Evolutionary conservation across 2,888 invertebrate species (phyloP).

Genomic region (Cryptocephalus primarius): DNA sequence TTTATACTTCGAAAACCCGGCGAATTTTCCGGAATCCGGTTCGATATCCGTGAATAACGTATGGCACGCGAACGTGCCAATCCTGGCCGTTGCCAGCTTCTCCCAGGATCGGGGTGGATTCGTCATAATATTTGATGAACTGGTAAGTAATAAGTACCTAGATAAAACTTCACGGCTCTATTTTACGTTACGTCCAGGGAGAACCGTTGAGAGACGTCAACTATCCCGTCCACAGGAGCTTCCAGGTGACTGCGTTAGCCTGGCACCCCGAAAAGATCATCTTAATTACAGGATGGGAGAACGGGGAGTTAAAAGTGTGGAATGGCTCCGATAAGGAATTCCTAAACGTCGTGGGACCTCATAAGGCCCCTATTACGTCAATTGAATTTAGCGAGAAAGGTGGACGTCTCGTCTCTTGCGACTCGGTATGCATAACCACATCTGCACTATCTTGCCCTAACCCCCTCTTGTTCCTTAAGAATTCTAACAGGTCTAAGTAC

Average conservation of each 20-base stretch:
- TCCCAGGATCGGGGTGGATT: conserved; percentile 83
- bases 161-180: not conserved
- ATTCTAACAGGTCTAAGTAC: too few relatives aligned
- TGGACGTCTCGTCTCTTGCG: conserved; percentile 75
- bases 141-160: conserved; percentile 42
- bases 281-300: conserved; percentile 85
- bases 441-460: too few relatives aligned
- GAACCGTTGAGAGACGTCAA: conserved; percentile 64
- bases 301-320: conserved; percentile 81
- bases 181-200: conserved; percentile 43
- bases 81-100: conserved; percentile 78
- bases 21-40: conserved; percentile 62
- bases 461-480: too few relatives aligned
- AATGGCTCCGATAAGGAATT: conserved; percentile 56
- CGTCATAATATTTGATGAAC: conserved; percentile 78
- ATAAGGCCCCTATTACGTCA: conserved; percentile 55
- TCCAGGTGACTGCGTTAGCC: conserved; percentile 68
- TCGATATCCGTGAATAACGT: conserved; percentile 70
- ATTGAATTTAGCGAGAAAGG: conserved; percentile 70
- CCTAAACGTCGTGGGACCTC: conserved; percentile 54
- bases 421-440: conserved; percentile 45
- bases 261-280: conserved; percentile 86
- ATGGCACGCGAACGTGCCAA: conserved; percentile 73
- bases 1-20: conserved; percentile 72
- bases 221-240: conserved; percentile 62